Evolutionary conservation across 2,888 invertebrate genomes (phyloP), one percentile per base, ranked within the genome.

Genomic region (Oasisia sp.): DNA sequence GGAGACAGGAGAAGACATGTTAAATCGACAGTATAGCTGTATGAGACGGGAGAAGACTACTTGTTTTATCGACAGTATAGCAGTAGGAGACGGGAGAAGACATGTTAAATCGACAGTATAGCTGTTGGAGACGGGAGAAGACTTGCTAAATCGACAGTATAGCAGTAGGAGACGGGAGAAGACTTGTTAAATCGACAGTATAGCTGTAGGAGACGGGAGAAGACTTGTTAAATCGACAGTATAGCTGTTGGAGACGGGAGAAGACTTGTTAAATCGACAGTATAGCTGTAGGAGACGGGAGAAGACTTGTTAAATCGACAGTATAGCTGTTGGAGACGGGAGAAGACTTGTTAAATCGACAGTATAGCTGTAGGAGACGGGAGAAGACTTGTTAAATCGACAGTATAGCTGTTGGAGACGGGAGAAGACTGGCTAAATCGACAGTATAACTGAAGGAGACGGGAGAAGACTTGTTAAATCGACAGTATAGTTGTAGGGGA

Each of bases 171-270:
- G 74, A 74, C 27, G 27, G 27, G 74, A n/a, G 27, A 74, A 74
- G 19, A n/a, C 14, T 7, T 5, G 74, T 74, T 74, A 74, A n/a
- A 5, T n/a, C 74, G 74, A 74, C 74, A 38, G 38, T 38, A 2
- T 38, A 38, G n/a, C n/a, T n/a, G n/a, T n/a, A 94, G 94, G n/a
- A 19, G 74, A 74, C 27, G 27, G 27, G 74, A n/a, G 27, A 74
- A 74, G 19, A n/a, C 14, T 7, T 5, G 74, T 74, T 74, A 74
- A n/a, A 5, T n/a, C 74, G 74, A 74, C 74, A 38, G 38, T 38
- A 2, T 38, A 38, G 94, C n/a, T n/a, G n/a, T n/a, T n/a, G 94
- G n/a, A 19, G 74, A 74, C 27, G 27, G 27, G 74, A n/a, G 27
- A 74, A 74, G 19, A n/a, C 14, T 7, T 5, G 74, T 74, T 74